A percentile compares a stretch with the other conserved stretches of the same genome.
These are phyloP conservation scores for Philantomba maxwellii DNA, from an alignment of 2,113 vertebrate genomes.

Conservation along the genomic window DNA sequence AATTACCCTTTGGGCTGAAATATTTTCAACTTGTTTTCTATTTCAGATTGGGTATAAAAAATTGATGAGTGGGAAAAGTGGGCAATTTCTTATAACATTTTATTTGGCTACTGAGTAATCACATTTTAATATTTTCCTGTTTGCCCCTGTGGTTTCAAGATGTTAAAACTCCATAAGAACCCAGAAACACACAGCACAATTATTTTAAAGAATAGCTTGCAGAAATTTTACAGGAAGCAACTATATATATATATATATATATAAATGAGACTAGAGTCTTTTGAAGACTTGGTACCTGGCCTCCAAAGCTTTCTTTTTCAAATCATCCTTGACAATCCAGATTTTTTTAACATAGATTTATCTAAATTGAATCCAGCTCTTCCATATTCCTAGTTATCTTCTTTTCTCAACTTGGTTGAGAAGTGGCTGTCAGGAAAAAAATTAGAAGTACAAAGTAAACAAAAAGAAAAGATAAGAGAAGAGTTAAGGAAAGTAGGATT, in stretches of 20 bases:
- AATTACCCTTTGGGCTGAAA: slow-evolving; percentile 50
- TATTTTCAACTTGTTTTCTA: slow-evolving; percentile 39
- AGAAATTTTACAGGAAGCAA: slow-evolving; percentile 37
- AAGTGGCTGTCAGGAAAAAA: slow-evolving; percentile 23
- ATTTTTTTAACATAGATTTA: not conserved
- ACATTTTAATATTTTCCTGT: slow-evolving; percentile 49
- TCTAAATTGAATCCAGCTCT: slow-evolving; percentile 14
- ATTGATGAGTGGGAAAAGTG: not conserved
- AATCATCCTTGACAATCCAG: slow-evolving; percentile 27
- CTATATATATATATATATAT: not conserved
- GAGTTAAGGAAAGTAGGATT: slow-evolving; percentile 1
- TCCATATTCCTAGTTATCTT: slow-evolving; percentile 16
- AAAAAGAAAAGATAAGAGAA: not conserved
- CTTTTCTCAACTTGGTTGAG: slow-evolving; percentile 26
- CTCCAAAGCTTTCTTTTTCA: slow-evolving; percentile 36
- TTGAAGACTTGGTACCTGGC: not conserved
- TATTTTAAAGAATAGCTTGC: slow-evolving; percentile 47
- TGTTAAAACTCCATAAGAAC: slow-evolving; percentile 16
- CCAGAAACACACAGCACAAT: not conserved
- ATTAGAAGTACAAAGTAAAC: not conserved
- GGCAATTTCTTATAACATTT: slow-evolving; percentile 46
- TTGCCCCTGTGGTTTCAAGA: slow-evolving; percentile 30
- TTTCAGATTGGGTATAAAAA: slow-evolving; percentile 40
- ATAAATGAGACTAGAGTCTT: slow-evolving; percentile 9
- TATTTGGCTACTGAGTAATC: slow-evolving; percentile 41